A percentile compares a stretch with the other conserved stretches of the same genome.
These are phyloP conservation scores for Latrodectus hesperus DNA, from an alignment of 2,888 invertebrate species.

Conservation along the genomic window DNA sequence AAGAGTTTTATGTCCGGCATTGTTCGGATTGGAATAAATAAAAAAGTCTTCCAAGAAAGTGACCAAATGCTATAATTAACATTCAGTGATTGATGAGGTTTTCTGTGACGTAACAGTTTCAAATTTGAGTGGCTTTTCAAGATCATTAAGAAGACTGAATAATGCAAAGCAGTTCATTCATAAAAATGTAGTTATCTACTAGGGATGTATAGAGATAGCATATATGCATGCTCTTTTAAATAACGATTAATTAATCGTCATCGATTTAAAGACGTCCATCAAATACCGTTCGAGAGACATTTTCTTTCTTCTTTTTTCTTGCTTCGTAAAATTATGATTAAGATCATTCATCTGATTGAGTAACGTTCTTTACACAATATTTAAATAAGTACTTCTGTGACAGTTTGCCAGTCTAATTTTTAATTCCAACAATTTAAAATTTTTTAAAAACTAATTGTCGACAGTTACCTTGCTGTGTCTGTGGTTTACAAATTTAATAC, in stretches of 20 bases:
- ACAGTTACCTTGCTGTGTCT: no score
- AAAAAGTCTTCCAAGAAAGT: conserved; percentile 30
- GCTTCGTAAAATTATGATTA: no score
- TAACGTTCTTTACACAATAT: no score
- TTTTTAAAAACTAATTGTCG: no score
- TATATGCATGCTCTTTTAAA: background rate
- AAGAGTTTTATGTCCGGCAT: conserved; percentile 26
- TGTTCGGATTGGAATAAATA: conserved; percentile 22
- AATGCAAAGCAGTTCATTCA: conserved; percentile 42
- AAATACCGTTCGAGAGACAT: no score
- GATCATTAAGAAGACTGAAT: conserved; percentile 40
- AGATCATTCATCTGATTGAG: no score
- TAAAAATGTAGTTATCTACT: conserved; percentile 19
- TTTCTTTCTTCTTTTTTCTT: no score
- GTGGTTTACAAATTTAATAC: no score
- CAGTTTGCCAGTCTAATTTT: no score
- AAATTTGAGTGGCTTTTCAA: conserved; percentile 33
- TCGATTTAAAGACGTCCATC: conserved; percentile 2
- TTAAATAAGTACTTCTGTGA: no score
- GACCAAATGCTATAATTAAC: conserved; percentile 50
- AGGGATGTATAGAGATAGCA: background rate
- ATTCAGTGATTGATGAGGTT: conserved; percentile 46
- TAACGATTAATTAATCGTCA: conserved; percentile 74
- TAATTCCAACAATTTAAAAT: no score
- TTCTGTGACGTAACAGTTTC: conserved; percentile 31